Conservation (phyloP, 2,113 vertebrate genomes). For the Chamaetylas fuelleborni region DNA sequence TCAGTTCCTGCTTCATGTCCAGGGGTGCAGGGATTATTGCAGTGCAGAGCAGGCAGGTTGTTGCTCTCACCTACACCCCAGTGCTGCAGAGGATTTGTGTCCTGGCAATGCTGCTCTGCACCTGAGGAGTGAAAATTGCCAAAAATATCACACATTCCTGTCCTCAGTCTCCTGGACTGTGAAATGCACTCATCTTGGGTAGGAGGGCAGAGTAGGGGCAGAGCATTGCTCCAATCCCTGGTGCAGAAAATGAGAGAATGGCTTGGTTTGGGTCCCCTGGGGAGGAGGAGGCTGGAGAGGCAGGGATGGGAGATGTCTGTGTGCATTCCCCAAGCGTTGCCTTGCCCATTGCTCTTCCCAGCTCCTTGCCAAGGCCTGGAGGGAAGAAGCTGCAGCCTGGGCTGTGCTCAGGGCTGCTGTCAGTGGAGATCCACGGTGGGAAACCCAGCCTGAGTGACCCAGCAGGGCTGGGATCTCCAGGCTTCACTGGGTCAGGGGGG, state of each 20-base stretch:
- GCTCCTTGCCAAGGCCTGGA: too few relatives aligned
- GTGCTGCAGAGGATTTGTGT: background rate
- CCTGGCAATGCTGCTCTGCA: background rate
- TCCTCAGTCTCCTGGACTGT: rapidly evolving
- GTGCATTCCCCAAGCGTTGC: background rate
- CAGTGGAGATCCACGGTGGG: too few relatives aligned
- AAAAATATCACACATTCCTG: background rate
- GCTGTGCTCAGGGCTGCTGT: background rate
- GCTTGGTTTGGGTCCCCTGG: background rate
- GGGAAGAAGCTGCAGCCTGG: background rate
- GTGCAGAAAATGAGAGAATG: background rate
- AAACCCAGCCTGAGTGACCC: background rate
- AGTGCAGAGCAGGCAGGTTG: background rate
- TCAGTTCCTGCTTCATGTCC: background rate
- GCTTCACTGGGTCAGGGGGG: background rate
- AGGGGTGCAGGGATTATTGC: rapidly evolving
- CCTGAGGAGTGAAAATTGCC: background rate
- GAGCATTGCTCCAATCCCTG: background rate
- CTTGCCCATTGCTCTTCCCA: background rate
- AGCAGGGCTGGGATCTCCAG: background rate
- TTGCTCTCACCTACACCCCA: background rate
- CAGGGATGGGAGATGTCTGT: background rate
- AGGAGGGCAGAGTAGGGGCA: background rate
- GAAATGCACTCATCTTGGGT: background rate
- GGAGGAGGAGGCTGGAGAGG: background rate